Percentiles rank a stretch among this genome's conserved stretches.
phyloP scores from a whole-genome alignment of 2,888 invertebrate genomes.

The Melinaea marsaeus region DNA sequence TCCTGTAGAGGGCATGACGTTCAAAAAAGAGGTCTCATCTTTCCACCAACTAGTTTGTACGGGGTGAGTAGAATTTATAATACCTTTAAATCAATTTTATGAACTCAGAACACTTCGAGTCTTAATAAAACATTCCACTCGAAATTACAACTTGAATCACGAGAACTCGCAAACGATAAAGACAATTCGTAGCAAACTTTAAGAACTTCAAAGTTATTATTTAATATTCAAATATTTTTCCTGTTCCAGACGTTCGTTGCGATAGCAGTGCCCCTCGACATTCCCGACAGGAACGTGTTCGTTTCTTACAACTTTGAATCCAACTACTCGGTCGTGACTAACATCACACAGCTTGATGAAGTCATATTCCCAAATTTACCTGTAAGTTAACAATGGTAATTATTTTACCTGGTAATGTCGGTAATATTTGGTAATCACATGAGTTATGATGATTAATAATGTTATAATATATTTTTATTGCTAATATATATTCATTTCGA shows the following conservation, averaged over 20 bases:
- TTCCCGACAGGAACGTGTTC: conserved; percentile 82
- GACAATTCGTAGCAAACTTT: not conserved
- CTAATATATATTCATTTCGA: no score
- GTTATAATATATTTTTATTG: no score
- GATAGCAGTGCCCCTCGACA: conserved; percentile 82
- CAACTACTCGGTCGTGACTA: conserved; percentile 79
- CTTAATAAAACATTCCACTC: no score
- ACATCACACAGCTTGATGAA: conserved; percentile 77
- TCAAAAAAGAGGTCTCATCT: conserved; percentile 55
- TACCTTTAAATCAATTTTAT: no score
- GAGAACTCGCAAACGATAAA: not conserved
- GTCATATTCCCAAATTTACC: conserved; percentile 72
- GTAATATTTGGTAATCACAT: no score
- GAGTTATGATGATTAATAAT: no score
- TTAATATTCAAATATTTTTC: conserved; percentile 5
- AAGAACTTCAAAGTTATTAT: not conserved
- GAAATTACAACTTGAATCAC: not conserved
- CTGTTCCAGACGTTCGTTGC: conserved; percentile 81
- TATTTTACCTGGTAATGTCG: no score
- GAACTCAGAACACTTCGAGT: no score
- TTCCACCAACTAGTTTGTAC: conserved; percentile 68
- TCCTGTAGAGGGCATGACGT: no score
- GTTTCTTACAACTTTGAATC: conserved; percentile 86
- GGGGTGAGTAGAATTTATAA: conserved; percentile 51
- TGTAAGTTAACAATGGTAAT: conserved; percentile 52